Evolutionary conservation across 92 coral and sea anemone species (phyloP), one percentile per base, ranked within the genome.

Genomic region (Palythoa caribaeorum): DNA sequence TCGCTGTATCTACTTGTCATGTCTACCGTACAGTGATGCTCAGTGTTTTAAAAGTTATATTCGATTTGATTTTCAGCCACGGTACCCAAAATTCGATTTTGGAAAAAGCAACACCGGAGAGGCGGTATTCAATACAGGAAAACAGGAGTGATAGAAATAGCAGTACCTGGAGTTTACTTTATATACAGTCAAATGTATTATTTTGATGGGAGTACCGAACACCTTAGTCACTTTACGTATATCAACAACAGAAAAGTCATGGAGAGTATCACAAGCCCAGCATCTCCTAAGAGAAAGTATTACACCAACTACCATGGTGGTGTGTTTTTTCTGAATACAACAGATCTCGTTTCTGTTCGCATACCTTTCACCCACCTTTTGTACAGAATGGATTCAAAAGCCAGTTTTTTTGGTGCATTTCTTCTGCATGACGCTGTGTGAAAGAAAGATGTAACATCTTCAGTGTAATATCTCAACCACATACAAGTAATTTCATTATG

Each of bases 101-200:
- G 99, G 99, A 76, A 15, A 71, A 75, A 80, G 70, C 75, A 85
- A 38, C 80, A 89, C 83, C 90, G 73, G 80, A 91, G 90, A 87
- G 99, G 97, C 90, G 87, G 93, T 80, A 92, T 96, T 73, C 74
- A 87, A 6, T 95, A 95, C 87, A 40, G 79, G 44, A 47, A 63
- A 19, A 63, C 80, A 70, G 99, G 99, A 21, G 83, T 88, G 17
- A 89, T 97, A 47, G 90, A 77, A 11, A 89, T 96, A 73, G 87
- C 83, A 2, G 84, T 72, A 38, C 88, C 96, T 48, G 99, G 99
- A 7, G 79, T 83, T 20, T 97, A 97, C 89, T 91, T 71, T 78
- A 87, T 97, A 40, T 97, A 97, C 86, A 89, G 93, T 57, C 99
- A 97, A 94, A 94, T 97, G 97, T 94, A 73, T 80, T 97, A 97